phyloP scores from a whole-genome alignment of 2,888 invertebrate genomes.

The Lasioglossum pauxillum region DNA sequence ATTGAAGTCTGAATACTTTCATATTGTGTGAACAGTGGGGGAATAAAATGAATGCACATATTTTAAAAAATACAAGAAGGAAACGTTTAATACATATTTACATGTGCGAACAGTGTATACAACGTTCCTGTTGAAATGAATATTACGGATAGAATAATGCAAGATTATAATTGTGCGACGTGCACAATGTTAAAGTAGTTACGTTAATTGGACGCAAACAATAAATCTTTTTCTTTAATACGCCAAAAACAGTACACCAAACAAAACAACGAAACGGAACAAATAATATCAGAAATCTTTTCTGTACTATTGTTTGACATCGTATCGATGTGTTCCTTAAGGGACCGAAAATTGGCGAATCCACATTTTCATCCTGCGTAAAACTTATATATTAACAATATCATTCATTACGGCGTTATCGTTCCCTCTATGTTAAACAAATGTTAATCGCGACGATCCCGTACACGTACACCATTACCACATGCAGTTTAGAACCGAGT shows the following conservation, averaged over 20 bases:
- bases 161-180: constrained; percentile 26
- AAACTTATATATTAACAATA: constrained; percentile 40
- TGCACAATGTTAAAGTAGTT: constrained; percentile 42
- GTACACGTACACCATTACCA: constrained; percentile 6
- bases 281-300: not conserved
- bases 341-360: not conserved
- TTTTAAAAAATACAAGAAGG: constrained; percentile 75
- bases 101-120: constrained; percentile 68
- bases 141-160: constrained; percentile 38
- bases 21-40: not conserved
- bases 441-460: constrained; percentile 17
- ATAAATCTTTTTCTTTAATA: constrained; percentile 1
- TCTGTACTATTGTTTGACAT: not conserved
- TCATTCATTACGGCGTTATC: constrained; percentile 5
- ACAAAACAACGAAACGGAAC: not conserved
- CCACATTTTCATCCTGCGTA: not conserved
- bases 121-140: constrained; percentile 57
- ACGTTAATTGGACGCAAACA: constrained; percentile 60
- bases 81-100: constrained; percentile 75
- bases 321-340: not conserved
- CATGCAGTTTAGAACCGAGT: not conserved
- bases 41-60: constrained; percentile 5
- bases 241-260: not conserved
- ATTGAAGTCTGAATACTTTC: too few species aligned
- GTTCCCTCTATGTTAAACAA: constrained; percentile 18